These are phyloP conservation scores for Pelagia noctiluca DNA, from an alignment of 30 jellyfish, hydroid and myxozoan genomes.

Conservation along the genomic window DNA sequence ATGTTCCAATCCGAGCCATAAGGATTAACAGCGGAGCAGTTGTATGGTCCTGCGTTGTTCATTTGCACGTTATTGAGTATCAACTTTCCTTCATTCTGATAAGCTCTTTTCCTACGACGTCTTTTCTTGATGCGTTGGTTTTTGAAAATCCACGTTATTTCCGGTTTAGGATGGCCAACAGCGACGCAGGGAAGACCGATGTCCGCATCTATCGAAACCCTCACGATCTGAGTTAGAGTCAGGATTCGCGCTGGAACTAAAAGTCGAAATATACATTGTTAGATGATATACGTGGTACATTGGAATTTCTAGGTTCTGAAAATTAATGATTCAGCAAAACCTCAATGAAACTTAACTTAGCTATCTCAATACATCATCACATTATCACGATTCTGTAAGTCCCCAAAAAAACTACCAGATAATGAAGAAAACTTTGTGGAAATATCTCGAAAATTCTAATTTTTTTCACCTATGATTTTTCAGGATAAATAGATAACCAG, in stretches of 20 bases:
- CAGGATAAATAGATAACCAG: too few species aligned
- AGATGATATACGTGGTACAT: too few species aligned
- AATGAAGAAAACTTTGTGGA: too few species aligned
- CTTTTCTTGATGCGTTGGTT: slow-evolving; percentile 33
- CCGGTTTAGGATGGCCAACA: slow-evolving; percentile 95
- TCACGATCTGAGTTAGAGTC: slow-evolving; percentile 69
- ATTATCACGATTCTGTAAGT: too few species aligned
- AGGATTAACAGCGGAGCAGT: slow-evolving; percentile 86
- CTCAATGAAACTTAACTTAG: too few species aligned
- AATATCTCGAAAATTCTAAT: too few species aligned
- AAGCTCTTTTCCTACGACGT: slow-evolving; percentile 69
- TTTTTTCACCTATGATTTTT: too few species aligned
- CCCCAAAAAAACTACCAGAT: too few species aligned
- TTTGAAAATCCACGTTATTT: slow-evolving; percentile 72
- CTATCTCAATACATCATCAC: too few species aligned
- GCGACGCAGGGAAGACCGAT: slow-evolving; percentile 92
- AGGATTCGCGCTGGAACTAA: slow-evolving; percentile 93
- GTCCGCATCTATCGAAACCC: slow-evolving; percentile 69
- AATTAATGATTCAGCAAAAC: too few species aligned
- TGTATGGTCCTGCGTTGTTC: slow-evolving; percentile 82
- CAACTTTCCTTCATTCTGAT: slow-evolving; percentile 79
- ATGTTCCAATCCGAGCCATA: slow-evolving; percentile 96
- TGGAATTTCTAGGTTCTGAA: too few species aligned
- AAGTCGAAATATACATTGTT: not conserved
- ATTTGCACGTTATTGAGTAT: slow-evolving; percentile 50